These are phyloP conservation scores for Mionectes olivaceus DNA, from an alignment of 2,797 vertebrate genomes.

Conservation along the genomic window DNA sequence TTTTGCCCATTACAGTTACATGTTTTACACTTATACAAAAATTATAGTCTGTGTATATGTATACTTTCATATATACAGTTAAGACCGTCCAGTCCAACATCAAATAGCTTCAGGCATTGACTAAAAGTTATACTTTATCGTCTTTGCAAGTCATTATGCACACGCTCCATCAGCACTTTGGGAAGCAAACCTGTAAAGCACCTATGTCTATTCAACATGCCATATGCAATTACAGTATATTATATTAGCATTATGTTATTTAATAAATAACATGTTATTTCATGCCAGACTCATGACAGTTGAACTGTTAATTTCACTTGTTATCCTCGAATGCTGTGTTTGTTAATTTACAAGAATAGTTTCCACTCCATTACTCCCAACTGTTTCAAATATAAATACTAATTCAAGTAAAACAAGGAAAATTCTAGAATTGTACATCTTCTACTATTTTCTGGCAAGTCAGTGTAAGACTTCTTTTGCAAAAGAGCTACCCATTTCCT, in stretches of 20 bases:
- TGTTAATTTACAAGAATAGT: neutral
- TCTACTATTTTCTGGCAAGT: neutral
- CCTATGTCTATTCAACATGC: neutral
- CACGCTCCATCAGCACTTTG: neutral
- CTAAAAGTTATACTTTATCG: neutral
- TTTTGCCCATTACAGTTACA: neutral
- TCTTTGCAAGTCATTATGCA: neutral
- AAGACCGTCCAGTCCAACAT: neutral
- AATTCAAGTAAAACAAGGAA: neutral
- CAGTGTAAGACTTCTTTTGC: neutral
- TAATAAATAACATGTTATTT: neutral
- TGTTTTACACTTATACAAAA: neutral
- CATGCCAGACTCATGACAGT: neutral
- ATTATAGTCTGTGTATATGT: neutral
- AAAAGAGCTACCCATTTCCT: neutral
- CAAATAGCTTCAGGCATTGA: neutral
- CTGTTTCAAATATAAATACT: neutral
- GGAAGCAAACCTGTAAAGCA: neutral
- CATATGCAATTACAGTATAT: neutral
- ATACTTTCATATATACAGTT: neutral
- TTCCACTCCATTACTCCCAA: neutral
- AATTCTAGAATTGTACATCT: neutral
- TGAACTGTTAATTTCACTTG: neutral
- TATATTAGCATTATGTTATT: neutral
- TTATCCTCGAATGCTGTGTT: neutral